These are phyloP conservation scores for Drosophila neocordata DNA, from an alignment of 1,140 invertebrate species.

Conservation along the genomic window DNA sequence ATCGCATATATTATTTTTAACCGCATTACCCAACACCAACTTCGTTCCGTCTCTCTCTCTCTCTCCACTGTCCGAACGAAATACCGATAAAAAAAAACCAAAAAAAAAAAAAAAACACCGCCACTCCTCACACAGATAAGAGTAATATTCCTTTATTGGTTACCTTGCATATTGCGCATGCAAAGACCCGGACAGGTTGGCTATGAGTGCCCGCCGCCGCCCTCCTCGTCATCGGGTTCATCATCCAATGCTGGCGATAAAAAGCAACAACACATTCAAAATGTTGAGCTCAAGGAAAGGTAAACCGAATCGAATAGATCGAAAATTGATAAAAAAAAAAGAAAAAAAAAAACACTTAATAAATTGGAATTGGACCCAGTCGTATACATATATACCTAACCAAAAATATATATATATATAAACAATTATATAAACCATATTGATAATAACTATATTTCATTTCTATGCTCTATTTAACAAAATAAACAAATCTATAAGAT, in stretches of 20 bases:
- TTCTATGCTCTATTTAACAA: neutral
- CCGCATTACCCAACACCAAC: constrained; percentile 76
- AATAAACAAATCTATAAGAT: constrained; percentile 84
- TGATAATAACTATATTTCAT: neutral
- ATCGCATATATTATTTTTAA: constrained; percentile 76
- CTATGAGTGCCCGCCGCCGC: constrained; percentile 84
- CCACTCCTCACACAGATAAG: constrained; percentile 88
- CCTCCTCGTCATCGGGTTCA: constrained; percentile 85
- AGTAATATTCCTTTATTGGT: constrained; percentile 96
- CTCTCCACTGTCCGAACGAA: constrained; percentile 47
- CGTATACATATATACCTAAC: too few species aligned
- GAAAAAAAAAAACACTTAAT: too few species aligned
- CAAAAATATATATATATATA: too few species aligned
- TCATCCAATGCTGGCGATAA: constrained; percentile 83
- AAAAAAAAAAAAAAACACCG: neutral
- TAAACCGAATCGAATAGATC: constrained; percentile 47
- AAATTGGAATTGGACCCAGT: too few species aligned
- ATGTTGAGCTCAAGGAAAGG: constrained; percentile 83
- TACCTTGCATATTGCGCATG: constrained; percentile 98
- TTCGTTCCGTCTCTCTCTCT: constrained; percentile 59
- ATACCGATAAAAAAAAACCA: neutral
- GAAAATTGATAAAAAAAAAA: neutral
- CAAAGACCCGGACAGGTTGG: constrained; percentile 90
- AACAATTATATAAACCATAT: too few species aligned
- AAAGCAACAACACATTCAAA: constrained; percentile 82